Evolutionary conservation across 2,888 invertebrate species (phyloP), one percentile per base, ranked within the genome.

Genomic region (Pollenia amentaria): DNA sequence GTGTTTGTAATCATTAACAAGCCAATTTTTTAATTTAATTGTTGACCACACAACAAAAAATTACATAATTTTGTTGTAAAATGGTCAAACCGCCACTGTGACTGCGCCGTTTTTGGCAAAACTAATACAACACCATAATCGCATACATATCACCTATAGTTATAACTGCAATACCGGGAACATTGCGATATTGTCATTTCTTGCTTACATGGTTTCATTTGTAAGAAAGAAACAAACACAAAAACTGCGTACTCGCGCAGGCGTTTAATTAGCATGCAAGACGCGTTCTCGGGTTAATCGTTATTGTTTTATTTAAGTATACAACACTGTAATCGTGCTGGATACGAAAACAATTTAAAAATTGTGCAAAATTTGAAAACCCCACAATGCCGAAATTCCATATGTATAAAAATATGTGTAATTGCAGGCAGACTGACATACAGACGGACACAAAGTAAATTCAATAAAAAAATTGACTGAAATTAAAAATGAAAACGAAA

Each of bases 331-430:
- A 29, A 46, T 57, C 40, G 75, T 60, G 70, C 42, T 81, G 70
- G 48, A 70, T 77, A 73, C 77, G 9, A 51, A 16, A 16, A 46
- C 64, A 79, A 65, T 76, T 82, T 64, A 46, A 87, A 77, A 87
- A 87, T 87, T 87, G 84, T 87, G 84, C 79, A 87, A 87, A 82
- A 75, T 79, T 62, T 55, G 46, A 85, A 84, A 84, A 60, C 14
- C 64, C 75, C 70, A 69, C 57, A 67, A 70, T 60, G 18, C 70
- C 70, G 76, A 65, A 82, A 77, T 75, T 77, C 65, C 77, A 69
- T 73, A 72, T 55, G 40, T 11, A 21, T 21, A 62, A 60, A 62
- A 44, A 69, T n/a, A 53, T n/a, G 21, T 64, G 38, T 48, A 57
- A 51, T 29, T 40, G n/a, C 29, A 67, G 18, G n/a, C 38, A 67